Percentiles rank a stretch among this genome's conserved stretches.
phyloP scores from a whole-genome alignment of 2,113 vertebrate species.

The Sturnira hondurensis region DNA sequence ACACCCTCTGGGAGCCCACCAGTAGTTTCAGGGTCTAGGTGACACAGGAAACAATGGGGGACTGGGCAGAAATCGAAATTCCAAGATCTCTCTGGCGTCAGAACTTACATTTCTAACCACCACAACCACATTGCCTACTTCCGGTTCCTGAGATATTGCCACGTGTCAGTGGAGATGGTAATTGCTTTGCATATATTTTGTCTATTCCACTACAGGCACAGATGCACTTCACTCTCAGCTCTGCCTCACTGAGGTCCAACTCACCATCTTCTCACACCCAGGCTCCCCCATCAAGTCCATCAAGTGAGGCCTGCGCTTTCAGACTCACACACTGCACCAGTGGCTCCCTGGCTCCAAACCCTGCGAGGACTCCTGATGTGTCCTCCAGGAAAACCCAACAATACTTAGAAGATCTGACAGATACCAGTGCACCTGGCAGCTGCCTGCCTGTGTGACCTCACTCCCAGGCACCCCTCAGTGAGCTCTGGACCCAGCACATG shows the following conservation, averaged over 20 bases:
- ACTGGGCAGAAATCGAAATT: neutral
- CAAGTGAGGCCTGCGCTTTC: neutral
- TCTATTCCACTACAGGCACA: neutral
- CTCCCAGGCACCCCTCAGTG: neutral
- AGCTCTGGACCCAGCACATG: neutral
- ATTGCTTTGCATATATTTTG: neutral
- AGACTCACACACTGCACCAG: neutral
- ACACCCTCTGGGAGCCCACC: neutral
- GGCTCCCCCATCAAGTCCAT: neutral
- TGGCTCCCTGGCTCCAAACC: neutral
- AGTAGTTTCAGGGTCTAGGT: neutral
- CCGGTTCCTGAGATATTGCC: neutral
- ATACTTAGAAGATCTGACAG: neutral
- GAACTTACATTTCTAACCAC: neutral
- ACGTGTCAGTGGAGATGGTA: neutral
- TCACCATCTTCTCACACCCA: neutral
- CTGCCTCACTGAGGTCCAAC: neutral
- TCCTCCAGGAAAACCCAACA: neutral
- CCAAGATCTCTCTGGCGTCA: neutral
- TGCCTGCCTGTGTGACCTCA: neutral
- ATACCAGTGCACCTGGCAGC: neutral
- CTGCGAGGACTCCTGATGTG: neutral
- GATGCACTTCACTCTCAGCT: neutral
- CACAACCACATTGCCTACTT: neutral
- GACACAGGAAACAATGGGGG: neutral